Evolutionary conservation across 2,113 vertebrate species (phyloP).

Genomic region (Odocoileus virginianus): DNA sequence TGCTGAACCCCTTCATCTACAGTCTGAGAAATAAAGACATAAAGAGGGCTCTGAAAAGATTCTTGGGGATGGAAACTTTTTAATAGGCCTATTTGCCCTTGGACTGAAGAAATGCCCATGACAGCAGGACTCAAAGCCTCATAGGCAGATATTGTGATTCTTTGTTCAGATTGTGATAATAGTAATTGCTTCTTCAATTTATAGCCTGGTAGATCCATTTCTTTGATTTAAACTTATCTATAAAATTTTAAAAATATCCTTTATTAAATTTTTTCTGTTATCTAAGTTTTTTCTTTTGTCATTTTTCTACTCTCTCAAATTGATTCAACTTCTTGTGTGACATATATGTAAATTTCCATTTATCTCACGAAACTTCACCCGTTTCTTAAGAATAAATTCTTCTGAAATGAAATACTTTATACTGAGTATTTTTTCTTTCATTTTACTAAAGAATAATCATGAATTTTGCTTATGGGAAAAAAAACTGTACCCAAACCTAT

Average conservation of each 20-base stretch:
- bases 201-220: neutral
- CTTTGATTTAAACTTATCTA: neutral
- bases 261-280: neutral
- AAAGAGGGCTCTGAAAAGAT: neutral
- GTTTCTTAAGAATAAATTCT: neutral
- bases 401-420: neutral
- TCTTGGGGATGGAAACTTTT: neutral
- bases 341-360: neutral
- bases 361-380: neutral
- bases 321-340: neutral
- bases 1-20: neutral
- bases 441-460: neutral
- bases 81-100: neutral
- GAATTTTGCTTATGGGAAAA: neutral
- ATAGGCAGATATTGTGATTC: neutral
- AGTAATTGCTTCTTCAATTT: neutral
- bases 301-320: neutral
- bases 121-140: neutral
- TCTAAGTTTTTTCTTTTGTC: neutral
- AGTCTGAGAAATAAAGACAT: neutral
- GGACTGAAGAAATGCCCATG: neutral
- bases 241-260: neutral
- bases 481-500: neutral
- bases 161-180: neutral
- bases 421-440: neutral